Base-by-base conservation (phyloP, 2,888 invertebrate species). In the Eristalis arbustorum region DNA sequence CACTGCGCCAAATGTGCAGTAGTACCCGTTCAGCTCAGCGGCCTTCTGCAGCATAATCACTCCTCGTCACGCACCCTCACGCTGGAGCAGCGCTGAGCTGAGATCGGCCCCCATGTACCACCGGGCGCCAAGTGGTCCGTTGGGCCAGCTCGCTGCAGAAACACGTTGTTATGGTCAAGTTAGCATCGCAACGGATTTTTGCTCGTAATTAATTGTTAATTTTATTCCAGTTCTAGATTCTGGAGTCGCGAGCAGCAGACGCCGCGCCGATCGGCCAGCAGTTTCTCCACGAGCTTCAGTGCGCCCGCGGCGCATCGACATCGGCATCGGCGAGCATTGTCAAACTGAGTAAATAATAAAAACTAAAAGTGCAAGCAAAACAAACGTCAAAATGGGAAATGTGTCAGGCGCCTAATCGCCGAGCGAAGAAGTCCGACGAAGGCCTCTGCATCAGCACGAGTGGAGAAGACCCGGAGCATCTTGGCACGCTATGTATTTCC, bases 1-100 rank as follows among this genome's bases (percentile, higher is more conserved):
- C 90, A 92, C 89, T 92, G 92, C 90, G 89, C 92, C 89, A 91
- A 91, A 92, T 92, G 92, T 90, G 89, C 91, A 91, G 67, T 34
- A 69, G 42, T 64, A 66, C 63, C 49, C 61, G 69, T 31, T 64
- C 37, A 78, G 62, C 25, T 72, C 66, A 79, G n/a, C 42, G 37
- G 22, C 34, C 34, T 49, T 18, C 8, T 49, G 49, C 68, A 67
- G 59, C 73, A 89, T 89, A 91, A 91, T 91, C 88, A 89, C 88
- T 89, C 80, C 78, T 76, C 77, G 84, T 77, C 91, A 91, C 91
- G 91, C 91, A 91, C 89, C 90, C 88, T 89, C 87, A n/a, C 88
- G 89, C 66, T 76, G 79, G 84, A 88, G 88, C 31, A 31, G 31
- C 10, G 78, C 76, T 34, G 28, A 3, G 40, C 69, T 14, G 14